Conservation (phyloP, 2,113 vertebrate genomes). For the Fukomys damarensis region DNA sequence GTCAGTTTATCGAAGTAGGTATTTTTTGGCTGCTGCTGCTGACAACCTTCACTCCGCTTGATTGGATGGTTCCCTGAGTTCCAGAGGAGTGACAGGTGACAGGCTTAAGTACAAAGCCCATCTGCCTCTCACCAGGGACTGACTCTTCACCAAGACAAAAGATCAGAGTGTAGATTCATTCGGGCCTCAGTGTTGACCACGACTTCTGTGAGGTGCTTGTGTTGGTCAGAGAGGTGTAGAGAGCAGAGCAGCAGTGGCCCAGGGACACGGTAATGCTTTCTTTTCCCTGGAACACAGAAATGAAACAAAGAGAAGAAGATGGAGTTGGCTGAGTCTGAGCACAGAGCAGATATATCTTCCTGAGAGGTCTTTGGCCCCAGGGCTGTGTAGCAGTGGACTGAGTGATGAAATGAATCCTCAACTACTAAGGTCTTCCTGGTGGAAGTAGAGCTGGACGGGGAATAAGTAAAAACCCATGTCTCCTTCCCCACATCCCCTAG, state of each 20-base stretch:
- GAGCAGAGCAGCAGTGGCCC: rapidly evolving
- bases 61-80: neutral
- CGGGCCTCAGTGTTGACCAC: neutral
- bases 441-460: neutral
- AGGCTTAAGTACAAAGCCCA: too few species aligned
- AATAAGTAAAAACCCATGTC: neutral
- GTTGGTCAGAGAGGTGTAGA: neutral
- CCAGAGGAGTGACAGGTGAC: rapidly evolving
- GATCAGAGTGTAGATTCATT: neutral
- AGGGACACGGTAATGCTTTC: neutral
- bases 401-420: neutral
- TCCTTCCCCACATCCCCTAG: rapidly evolving
- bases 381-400: rapidly evolving
- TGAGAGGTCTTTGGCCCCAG: neutral
- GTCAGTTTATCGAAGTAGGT: neutral
- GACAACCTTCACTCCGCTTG: neutral
- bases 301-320: neutral
- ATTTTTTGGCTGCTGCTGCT: neutral
- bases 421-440: neutral
- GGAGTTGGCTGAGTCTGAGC: too few species aligned
- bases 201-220: neutral
- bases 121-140: neutral
- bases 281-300: neutral
- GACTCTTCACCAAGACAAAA: neutral
- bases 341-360: neutral